A percentile compares a stretch with the other conserved stretches of the same genome.
These are phyloP conservation scores for Lutjanus campechanus DNA, from an alignment of 2,797 vertebrate genomes.

Conservation along the genomic window DNA sequence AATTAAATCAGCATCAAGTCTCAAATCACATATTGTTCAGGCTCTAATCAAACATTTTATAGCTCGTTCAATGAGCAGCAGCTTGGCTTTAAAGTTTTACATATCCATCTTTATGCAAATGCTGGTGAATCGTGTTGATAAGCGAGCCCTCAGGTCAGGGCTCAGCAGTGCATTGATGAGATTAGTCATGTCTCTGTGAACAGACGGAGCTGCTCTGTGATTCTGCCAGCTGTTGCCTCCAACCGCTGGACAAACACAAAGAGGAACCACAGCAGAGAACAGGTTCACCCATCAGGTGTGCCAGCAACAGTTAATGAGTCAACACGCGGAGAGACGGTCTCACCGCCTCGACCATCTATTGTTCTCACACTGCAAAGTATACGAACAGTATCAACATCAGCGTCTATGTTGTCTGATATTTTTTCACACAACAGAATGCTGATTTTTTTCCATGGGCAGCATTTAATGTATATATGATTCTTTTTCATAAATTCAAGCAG, in stretches of 20 bases:
- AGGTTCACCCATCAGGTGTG: conserved; percentile 43
- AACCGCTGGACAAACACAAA: conserved; percentile 13
- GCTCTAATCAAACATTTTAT: no score
- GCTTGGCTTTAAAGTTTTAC: not conserved
- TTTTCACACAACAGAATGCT: no score
- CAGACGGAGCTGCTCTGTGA: not conserved
- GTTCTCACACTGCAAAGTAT: not conserved
- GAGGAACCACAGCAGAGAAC: conserved; percentile 42
- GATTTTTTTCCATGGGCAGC: no score
- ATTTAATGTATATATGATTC: no score
- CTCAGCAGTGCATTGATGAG: conserved; percentile 28
- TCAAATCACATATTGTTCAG: no score
- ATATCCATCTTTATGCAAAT: not conserved
- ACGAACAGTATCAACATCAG: no score
- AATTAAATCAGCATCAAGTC: no score
- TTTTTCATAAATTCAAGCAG: no score
- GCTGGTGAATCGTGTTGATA: not conserved
- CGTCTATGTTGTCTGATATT: no score
- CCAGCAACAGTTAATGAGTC: conserved; percentile 23
- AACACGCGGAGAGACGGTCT: conserved; percentile 33
- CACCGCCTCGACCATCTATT: not conserved
- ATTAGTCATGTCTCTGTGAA: conserved; percentile 16
- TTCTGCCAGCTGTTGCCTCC: not conserved
- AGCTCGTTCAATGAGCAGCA: not conserved
- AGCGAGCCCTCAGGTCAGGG: conserved; percentile 24